Base-by-base conservation (phyloP, 2,888 invertebrate species). In the Rhagonycha fulva region DNA sequence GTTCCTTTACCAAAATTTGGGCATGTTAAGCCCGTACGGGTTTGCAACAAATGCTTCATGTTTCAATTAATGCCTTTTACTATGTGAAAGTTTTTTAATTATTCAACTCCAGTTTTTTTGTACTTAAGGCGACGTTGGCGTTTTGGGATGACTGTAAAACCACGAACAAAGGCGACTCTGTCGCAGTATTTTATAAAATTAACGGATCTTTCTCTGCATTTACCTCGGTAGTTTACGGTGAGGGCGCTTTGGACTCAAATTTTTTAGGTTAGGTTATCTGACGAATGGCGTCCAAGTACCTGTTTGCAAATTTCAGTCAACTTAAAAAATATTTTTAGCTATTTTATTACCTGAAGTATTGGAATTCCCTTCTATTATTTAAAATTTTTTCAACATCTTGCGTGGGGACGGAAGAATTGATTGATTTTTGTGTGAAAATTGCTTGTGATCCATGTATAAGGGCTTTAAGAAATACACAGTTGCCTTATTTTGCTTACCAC, bases 1-100 rank as follows among this genome's bases (percentile, higher is more conserved):
- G 95, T 97, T 75, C 97, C 98, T 24, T 89, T 98, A 82, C 98
- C 98, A 11, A 95, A 96, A 85, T 98, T 93, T 88, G 98, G 98
- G 1, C 95, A 97, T 84, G 89, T 93, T 82, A 97, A 96, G 86
- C 97, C 98, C 7, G 98, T 98, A 4, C 92, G 98, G 61, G 98
- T 98, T 60, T 98, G 98, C 88, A 96, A 96, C 85, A 93, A 94
- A 83, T 97, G 97, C 88, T 96, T 94, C 85, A 90, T 92, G 83
- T 93, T 92, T 85, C 92, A 93, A 86, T 91, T 93, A 78, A 92
- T 91, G 75, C 92, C 91, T 76, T 92, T 92, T 85, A 91, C 91
- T 19, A 86, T 87, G 87, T 86, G 82, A 86, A 74, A 79, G 67
- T 73, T 63, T 69, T 74, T n/a, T 74, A 24, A 66, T 62, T 74